Base-by-base conservation (phyloP, 2,797 vertebrate genomes). In the Tokudaia tokunoshimensis region DNA sequence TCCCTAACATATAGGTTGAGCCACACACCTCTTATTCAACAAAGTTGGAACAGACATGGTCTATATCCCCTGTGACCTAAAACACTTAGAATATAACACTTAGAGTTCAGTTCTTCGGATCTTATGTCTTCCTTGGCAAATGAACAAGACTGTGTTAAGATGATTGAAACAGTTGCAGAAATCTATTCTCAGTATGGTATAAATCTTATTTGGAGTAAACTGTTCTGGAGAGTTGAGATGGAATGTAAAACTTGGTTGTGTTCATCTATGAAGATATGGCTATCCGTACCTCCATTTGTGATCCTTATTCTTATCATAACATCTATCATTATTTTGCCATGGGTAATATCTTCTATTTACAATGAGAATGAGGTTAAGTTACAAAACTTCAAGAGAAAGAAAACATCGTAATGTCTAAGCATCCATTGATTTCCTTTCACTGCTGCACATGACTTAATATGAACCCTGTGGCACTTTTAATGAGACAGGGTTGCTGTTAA, bases 341-440 rank as follows among this genome's bases (percentile, higher is more conserved):
- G n/a, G 78, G 57, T 72, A 50, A 89, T 82, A 76, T 7, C 13
- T 89, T 95, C 89, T 91, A 74, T 85, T 91, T 93, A 94, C 57
- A 76, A 76, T n/a, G 34, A 86, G 13, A 65, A n/a, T 59, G 80
- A 94, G 17, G 57, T 94, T 94, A 94, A 63, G 65, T 85, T 89
- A 80, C 44, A 93, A 93, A 91, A 96, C 31, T 65, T 94, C 26
- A 34, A 94, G 91, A 75, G 41, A 79, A 89, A 79, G 50, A 61
- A 93, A 95, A 47, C 55, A 55, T 7, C 19, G 72, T 63, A 91
- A 90, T 87, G 6, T 91, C 20, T 82, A 89, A 93, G 72, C 74
- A 75, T n/a, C 26, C 82, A 89, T 3, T 93, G 63, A 93, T 84
- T 93, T 88, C 41, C 41, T 89, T 90, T 95, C 61, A 84, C 37